These are phyloP conservation scores for Leptopilina myrica DNA, from an alignment of 2,888 invertebrate species.

Conservation along the genomic window DNA sequence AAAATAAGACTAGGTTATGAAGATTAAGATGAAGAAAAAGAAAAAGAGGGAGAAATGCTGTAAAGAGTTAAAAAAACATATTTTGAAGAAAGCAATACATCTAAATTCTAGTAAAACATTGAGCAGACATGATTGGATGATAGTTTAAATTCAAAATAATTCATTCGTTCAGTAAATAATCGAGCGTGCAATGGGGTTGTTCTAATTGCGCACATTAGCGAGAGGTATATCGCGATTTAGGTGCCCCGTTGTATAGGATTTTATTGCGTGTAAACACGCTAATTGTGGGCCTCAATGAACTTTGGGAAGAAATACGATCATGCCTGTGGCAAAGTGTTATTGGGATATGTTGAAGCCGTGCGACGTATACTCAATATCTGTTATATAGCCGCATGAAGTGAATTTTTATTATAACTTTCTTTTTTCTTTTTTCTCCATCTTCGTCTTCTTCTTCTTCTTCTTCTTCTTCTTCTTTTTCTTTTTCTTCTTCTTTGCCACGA, in stretches of 20 bases:
- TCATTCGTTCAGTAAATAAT: conserved; percentile 3
- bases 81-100: no score
- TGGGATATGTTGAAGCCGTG: conserved; percentile 8
- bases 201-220: conserved; percentile 35
- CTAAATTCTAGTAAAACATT: no score
- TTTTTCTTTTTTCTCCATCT: no score
- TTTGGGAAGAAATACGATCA: conserved; percentile 38
- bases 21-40: no score
- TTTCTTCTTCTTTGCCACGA: neutral
- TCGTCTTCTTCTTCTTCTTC: neutral
- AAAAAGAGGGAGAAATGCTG: no score
- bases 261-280: conserved; percentile 61
- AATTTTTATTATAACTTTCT: conserved; percentile 5
- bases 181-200: conserved; percentile 14
- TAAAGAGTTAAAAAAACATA: no score
- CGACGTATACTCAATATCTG: conserved; percentile 27
- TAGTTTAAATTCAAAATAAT: conserved; percentile 2
- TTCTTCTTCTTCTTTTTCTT: no score
- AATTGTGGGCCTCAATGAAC: conserved; percentile 51
- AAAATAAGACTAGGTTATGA: no score
- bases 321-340: conserved; percentile 38
- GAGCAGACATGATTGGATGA: neutral
- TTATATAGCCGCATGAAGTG: conserved; percentile 12
- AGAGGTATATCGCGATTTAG: conserved; percentile 22
- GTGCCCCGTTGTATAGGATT: conserved; percentile 40